Percentiles rank a stretch among this genome's conserved stretches.
Evolutionary conservation across 2,888 invertebrate genomes (phyloP).

Genomic region (Syrphus vitripennis): DNA sequence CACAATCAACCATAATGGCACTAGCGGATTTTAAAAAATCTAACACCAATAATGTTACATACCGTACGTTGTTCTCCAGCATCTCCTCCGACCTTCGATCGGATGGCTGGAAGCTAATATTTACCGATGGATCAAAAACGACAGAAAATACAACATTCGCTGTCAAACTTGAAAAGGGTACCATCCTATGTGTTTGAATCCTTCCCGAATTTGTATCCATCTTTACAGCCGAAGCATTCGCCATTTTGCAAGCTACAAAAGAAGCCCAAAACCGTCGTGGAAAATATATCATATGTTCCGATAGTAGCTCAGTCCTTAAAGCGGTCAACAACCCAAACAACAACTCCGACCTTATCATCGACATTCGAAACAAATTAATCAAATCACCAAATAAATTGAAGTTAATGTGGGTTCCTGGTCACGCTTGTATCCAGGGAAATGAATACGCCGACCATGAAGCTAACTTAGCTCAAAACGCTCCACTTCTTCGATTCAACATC

Average conservation of each 20-base stretch:
- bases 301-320: not conserved
- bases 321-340: not conserved
- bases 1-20: not conserved
- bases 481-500: not conserved
- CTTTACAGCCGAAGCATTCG: constrained; percentile 37
- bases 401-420: not conserved
- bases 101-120: constrained; percentile 1
- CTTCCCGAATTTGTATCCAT: constrained; percentile 11
- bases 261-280: too few relatives aligned
- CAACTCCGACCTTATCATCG: not conserved
- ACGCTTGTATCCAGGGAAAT: not conserved
- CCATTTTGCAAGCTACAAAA: constrained; percentile 2
- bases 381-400: not conserved
- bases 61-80: not conserved
- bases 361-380: not conserved
- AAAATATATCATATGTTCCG: too few relatives aligned
- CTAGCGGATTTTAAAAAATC: not conserved
- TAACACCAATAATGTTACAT: not conserved
- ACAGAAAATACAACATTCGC: constrained; percentile 20
- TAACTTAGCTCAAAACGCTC: not conserved
- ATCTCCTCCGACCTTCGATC: not conserved
- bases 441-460: not conserved
- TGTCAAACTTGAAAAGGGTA: constrained; percentile 5
- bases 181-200: not conserved
- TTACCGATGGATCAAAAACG: constrained; percentile 24